A percentile compares a stretch with the other conserved stretches of the same genome.
phyloP scores from a whole-genome alignment of 2,888 invertebrate species.

The Diplazon laetatorius region DNA sequence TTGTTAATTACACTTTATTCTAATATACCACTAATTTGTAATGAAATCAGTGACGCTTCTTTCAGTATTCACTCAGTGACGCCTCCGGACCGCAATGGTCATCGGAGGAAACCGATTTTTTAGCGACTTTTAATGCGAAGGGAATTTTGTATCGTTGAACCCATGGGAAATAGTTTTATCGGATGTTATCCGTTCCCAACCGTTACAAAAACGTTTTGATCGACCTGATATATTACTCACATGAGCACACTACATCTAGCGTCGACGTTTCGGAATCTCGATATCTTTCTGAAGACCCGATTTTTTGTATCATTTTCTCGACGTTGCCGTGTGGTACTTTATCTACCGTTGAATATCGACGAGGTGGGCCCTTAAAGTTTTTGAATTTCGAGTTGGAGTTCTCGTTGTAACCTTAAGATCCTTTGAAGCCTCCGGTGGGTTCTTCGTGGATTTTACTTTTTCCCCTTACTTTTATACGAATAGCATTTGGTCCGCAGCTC shows the following conservation, averaged over 20 bases:
- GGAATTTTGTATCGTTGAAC: not conserved
- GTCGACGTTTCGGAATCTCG: not conserved
- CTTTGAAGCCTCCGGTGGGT: constrained; percentile 23
- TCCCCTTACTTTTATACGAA: constrained; percentile 58
- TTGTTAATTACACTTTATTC: constrained; percentile 33
- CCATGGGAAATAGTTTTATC: constrained; percentile 15
- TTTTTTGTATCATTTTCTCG: not conserved
- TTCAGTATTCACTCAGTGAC: no score
- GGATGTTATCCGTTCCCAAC: constrained; percentile 21
- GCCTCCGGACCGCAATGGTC: not conserved
- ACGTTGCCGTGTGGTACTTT: not conserved
- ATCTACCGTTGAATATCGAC: constrained; percentile 11
- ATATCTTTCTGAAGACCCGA: not conserved
- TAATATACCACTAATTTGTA: constrained; percentile 31
- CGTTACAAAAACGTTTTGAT: not conserved
- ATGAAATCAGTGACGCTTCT: no score
- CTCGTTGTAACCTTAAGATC: constrained; percentile 21
- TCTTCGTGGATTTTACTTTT: constrained; percentile 50
- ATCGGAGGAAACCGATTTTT: no score
- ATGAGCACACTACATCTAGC: constrained; percentile 4
- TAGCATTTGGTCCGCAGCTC: constrained; percentile 52
- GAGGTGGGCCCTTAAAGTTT: constrained; percentile 53
- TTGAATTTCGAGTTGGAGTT: constrained; percentile 20
- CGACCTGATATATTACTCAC: constrained; percentile 43
- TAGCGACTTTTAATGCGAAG: no score